Evolutionary conservation across 2,888 invertebrate genomes (phyloP), one percentile per base, ranked within the genome.

Genomic region (Taenaris catops): DNA sequence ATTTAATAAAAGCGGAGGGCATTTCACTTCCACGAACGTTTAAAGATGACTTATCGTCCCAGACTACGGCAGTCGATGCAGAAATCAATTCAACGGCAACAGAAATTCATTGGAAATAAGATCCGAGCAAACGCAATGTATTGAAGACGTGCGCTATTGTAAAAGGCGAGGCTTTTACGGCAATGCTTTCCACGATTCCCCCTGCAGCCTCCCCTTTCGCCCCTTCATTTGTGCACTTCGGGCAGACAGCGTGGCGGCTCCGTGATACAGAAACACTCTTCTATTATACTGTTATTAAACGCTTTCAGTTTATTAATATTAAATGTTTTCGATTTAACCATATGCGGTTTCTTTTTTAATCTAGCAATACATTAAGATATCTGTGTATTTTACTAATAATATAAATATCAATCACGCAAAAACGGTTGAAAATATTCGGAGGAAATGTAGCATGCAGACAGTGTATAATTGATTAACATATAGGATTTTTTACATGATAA

Each of bases 81-180:
- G 38, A 38, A 49, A 42, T 53, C 45, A 67, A 66, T 64, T 58
- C 51, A 51, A 49, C 49, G 47, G 48, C 54, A 54, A 55, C 63
- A 58, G 59, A 65, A 73, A 68, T 71, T 70, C 68, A 73, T 71
- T 67, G 62, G 60, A 58, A 70, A 69, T 64, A 63, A 63, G 63
- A 68, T 64, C 58, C 54, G 40, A 53, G 58, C 56, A 64, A 67
- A 70, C 58, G 71, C 69, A 69, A 66, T 69, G 70, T 71, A 68
- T 60, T 63, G 72, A 60, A 70, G 75, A 69, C 73, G 74, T 70
- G 68, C 59, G 63, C 66, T 62, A 63, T 73, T 72, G 65, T 71
- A 49, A 49, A 50, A 55, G 49, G 51, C 55, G 58, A 60, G 52
- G 71, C 70, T 73, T 75, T 69, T 59, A 69, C 59, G 56, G 54